Percentiles rank a stretch among this genome's conserved stretches.
Conservation (phyloP, 2,888 invertebrate genomes). For the Xylota segnis region DNA sequence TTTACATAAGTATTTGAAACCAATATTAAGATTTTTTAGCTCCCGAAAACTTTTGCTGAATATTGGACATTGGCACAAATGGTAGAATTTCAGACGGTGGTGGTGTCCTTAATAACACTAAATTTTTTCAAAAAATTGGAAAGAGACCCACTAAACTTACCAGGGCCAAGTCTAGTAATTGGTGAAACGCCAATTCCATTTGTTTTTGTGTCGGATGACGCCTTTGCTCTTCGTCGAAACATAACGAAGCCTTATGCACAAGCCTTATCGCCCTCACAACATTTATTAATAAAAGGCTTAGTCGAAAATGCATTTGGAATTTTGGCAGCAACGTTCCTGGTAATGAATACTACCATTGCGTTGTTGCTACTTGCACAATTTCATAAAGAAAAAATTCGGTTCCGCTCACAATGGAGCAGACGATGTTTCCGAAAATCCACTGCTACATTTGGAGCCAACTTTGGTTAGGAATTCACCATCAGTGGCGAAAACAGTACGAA, state of each 20-base stretch:
- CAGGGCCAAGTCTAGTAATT: constrained; percentile 32
- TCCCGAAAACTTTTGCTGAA: constrained; percentile 48
- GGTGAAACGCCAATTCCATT: constrained; percentile 44
- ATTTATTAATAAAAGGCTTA: constrained; percentile 53
- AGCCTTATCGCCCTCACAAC: constrained; percentile 28
- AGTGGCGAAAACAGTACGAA: constrained; percentile 39
- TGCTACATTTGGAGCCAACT: constrained; percentile 30
- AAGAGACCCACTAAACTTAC: constrained; percentile 40
- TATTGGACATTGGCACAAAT: constrained; percentile 38
- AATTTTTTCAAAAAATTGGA: constrained; percentile 23
- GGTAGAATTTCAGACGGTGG: constrained; percentile 34
- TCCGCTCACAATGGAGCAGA: constrained; percentile 38
- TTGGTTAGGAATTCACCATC: constrained; percentile 28
- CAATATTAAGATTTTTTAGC: constrained; percentile 35
- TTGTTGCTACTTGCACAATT: constrained; percentile 58
- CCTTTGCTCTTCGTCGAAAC: constrained; percentile 51
- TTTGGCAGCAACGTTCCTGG: constrained; percentile 54
- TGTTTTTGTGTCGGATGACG: constrained; percentile 50
- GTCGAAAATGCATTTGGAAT: constrained; percentile 53
- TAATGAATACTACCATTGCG: constrained; percentile 49
- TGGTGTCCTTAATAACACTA: constrained; percentile 11
- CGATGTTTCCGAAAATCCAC: constrained; percentile 33
- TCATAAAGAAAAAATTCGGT: constrained; percentile 54
- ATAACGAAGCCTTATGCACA: constrained; percentile 57
- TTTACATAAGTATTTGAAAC: constrained; percentile 20